Percentiles rank a stretch among this genome's conserved stretches.
Evolutionary conservation across 1,140 invertebrate genomes (phyloP).

Genomic region (Drosophila subobscura): DNA sequence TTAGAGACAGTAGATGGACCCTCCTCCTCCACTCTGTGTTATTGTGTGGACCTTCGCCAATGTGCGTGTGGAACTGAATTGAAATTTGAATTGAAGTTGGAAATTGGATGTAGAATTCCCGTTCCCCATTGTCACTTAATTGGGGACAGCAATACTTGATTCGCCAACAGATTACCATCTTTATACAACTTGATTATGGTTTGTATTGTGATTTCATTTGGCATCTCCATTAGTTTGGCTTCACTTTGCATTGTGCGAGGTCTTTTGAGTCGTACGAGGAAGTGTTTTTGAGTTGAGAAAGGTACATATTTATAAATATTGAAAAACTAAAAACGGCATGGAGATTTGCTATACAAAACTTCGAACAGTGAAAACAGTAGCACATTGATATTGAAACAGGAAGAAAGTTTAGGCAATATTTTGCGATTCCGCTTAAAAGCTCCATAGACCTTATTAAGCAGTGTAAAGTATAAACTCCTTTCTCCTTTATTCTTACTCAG

Average conservation of each 20-base stretch:
- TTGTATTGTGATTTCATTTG: slow-evolving; percentile 40
- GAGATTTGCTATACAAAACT: no score
- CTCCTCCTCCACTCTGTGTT: no score
- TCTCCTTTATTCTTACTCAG: no score
- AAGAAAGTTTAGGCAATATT: no score
- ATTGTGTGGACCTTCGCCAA: neutral
- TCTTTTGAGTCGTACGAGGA: neutral
- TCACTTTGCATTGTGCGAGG: neutral
- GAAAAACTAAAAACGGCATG: neutral
- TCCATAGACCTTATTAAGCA: no score
- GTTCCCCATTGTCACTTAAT: slow-evolving; percentile 65
- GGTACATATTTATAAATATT: neutral
- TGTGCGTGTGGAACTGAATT: slow-evolving; percentile 34
- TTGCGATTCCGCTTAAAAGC: no score
- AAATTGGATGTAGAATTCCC: slow-evolving; percentile 35
- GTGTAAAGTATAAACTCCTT: no score
- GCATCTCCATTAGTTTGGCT: neutral
- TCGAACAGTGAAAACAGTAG: no score
- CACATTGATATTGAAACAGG: no score
- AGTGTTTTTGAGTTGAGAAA: neutral
- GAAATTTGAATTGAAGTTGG: slow-evolving; percentile 20
- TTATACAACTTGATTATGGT: slow-evolving; percentile 30
- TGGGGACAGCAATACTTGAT: slow-evolving; percentile 50
- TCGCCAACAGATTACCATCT: slow-evolving; percentile 44
- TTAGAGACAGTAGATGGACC: no score